These are phyloP conservation scores for Diplolepis rosae DNA, from an alignment of 2,888 invertebrate genomes.

Conservation along the genomic window DNA sequence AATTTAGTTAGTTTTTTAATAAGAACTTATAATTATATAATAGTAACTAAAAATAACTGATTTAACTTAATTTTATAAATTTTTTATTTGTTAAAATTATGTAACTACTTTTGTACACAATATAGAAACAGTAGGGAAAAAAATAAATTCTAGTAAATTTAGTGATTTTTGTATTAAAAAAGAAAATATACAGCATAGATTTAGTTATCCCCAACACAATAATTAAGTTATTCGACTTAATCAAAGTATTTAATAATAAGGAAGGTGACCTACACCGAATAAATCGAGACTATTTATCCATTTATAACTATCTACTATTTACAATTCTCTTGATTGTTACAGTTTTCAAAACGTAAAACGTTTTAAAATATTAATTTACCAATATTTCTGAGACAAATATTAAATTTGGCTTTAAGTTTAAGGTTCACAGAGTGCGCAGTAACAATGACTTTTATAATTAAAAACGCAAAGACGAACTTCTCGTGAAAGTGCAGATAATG, in stretches of 20 bases:
- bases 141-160: background rate
- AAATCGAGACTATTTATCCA: slow-evolving; percentile 1
- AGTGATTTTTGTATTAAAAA: slow-evolving; percentile 29
- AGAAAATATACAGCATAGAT: slow-evolving; percentile 25
- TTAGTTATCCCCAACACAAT: slow-evolving; percentile 1
- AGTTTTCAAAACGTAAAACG: background rate
- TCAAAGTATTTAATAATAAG: background rate
- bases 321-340: slow-evolving; percentile 14
- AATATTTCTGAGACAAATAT: background rate
- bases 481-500: no score
- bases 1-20: no score
- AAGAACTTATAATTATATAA: no score
- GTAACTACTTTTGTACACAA: no score
- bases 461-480: background rate
- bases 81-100: no score
- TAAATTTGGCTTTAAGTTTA: slow-evolving; percentile 15
- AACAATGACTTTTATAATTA: background rate
- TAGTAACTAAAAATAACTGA: no score
- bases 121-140: no score
- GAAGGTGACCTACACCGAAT: slow-evolving; percentile 24
- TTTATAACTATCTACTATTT: slow-evolving; percentile 24
- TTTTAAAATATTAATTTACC: slow-evolving; percentile 8
- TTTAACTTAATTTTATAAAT: no score
- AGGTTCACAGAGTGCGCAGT: background rate
- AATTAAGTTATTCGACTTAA: slow-evolving; percentile 14